These are phyloP conservation scores for Willisornis vidua DNA, from an alignment of 2,113 vertebrate species.

Conservation along the genomic window DNA sequence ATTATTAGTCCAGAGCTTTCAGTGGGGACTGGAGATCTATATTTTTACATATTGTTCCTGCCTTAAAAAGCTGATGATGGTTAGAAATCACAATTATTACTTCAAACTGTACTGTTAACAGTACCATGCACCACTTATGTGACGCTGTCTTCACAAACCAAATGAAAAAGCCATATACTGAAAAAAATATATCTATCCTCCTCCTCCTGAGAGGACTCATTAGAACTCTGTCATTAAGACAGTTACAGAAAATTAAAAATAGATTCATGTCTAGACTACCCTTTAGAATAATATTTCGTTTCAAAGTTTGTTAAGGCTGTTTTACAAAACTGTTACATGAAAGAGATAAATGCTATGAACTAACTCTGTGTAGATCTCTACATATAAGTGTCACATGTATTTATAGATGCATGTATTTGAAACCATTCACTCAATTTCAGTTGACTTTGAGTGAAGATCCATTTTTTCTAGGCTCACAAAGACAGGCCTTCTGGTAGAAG, in stretches of 20 bases:
- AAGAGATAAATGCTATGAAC: background rate
- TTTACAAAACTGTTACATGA: background rate
- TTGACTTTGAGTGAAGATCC: background rate
- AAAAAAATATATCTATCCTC: background rate
- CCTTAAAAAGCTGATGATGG: background rate
- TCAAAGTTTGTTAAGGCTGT: background rate
- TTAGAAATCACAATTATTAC: background rate
- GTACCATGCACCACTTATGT: background rate
- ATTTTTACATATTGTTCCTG: background rate
- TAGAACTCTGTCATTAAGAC: background rate
- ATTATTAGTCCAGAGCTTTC: background rate
- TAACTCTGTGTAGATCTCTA: background rate
- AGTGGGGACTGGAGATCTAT: background rate
- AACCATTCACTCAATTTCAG: background rate
- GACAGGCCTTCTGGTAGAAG: background rate
- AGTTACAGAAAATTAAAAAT: background rate
- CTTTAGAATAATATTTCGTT: background rate
- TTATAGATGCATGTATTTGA: background rate
- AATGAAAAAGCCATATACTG: background rate
- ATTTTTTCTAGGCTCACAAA: background rate
- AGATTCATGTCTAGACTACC: background rate
- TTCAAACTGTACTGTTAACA: background rate
- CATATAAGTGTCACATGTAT: rapidly evolving
- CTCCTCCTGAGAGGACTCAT: background rate
- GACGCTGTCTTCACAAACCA: background rate